Percentiles rank a stretch among this genome's conserved stretches.
These are phyloP conservation scores for Euclidia mi DNA, from an alignment of 2,888 invertebrate genomes.

Conservation along the genomic window DNA sequence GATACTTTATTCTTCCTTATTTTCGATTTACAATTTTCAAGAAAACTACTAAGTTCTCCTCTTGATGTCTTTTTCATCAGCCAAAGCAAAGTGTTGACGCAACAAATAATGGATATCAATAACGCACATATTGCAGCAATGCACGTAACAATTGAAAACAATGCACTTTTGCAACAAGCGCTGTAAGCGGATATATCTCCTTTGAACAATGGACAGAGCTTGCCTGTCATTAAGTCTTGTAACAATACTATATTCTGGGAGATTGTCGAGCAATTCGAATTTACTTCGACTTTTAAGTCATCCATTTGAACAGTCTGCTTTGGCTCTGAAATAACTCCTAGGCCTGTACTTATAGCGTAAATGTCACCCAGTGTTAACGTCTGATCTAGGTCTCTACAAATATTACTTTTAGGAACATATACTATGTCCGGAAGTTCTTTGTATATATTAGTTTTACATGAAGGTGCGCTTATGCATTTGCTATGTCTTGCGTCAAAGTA, in stretches of 20 bases:
- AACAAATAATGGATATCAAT: conserved; percentile 62
- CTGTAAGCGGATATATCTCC: conserved; percentile 61
- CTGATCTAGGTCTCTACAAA: conserved; percentile 72
- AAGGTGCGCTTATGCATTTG: conserved; percentile 65
- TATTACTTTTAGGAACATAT: conserved; percentile 70
- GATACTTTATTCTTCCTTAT: conserved; percentile 22
- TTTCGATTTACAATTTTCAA: conserved; percentile 40
- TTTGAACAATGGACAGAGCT: conserved; percentile 58
- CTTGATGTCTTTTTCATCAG: conserved; percentile 54
- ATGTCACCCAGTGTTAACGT: conserved; percentile 70
- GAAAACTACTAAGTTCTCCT: conserved; percentile 50
- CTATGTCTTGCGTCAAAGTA: conserved; percentile 60
- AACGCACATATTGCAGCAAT: conserved; percentile 61
- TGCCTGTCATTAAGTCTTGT: conserved; percentile 71
- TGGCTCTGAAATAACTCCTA: conserved; percentile 62
- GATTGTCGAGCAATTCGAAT: conserved; percentile 76
- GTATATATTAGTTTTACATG: conserved; percentile 59
- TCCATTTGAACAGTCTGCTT: conserved; percentile 22
- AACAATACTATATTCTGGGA: conserved; percentile 76
- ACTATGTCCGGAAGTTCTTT: conserved; percentile 70
- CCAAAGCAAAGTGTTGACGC: conserved; percentile 56
- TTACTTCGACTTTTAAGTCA: conserved; percentile 54
- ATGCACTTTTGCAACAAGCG: conserved; percentile 61
- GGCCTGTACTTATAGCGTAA: conserved; percentile 71
- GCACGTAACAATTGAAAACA: conserved; percentile 62